phyloP scores from a whole-genome alignment of 2,888 invertebrate genomes.

The Eulithis testata region DNA sequence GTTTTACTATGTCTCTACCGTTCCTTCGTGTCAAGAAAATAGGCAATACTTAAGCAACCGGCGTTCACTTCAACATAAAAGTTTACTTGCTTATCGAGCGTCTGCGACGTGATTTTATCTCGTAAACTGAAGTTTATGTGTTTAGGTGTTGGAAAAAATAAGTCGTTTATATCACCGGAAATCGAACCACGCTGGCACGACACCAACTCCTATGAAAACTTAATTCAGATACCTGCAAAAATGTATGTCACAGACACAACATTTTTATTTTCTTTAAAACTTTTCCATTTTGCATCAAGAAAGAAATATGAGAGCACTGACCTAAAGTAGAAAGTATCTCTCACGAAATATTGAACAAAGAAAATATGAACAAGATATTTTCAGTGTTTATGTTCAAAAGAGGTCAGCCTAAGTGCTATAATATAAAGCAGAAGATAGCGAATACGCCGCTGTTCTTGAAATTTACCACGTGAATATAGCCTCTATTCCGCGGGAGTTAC shows the following conservation, averaged over 20 bases:
- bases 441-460: constrained; percentile 24
- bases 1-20: constrained; percentile 2
- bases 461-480: constrained; percentile 23
- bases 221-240: constrained; percentile 27
- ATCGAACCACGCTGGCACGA: constrained; percentile 30
- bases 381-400: constrained; percentile 39
- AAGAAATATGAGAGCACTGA: constrained; percentile 22
- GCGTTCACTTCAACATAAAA: constrained; percentile 19
- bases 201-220: constrained; percentile 31
- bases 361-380: constrained; percentile 36
- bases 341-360: constrained; percentile 31
- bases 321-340: constrained; percentile 28
- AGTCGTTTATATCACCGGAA: constrained; percentile 11
- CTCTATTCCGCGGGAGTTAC: constrained; percentile 16
- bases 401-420: constrained; percentile 36
- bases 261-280: constrained; percentile 18
- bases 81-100: constrained; percentile 16
- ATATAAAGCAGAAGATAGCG: constrained; percentile 32
- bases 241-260: constrained; percentile 11
- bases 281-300: constrained; percentile 18
- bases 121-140: constrained; percentile 17
- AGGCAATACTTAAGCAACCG: constrained; percentile 15
- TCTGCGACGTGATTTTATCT: constrained; percentile 29
- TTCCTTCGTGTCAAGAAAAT: constrained; percentile 15
- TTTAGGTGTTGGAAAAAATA: constrained; percentile 11